A percentile compares a stretch with the other conserved stretches of the same genome.
Conservation (phyloP, 2,888 invertebrate genomes). For the Sepiola atlantica region DNA sequence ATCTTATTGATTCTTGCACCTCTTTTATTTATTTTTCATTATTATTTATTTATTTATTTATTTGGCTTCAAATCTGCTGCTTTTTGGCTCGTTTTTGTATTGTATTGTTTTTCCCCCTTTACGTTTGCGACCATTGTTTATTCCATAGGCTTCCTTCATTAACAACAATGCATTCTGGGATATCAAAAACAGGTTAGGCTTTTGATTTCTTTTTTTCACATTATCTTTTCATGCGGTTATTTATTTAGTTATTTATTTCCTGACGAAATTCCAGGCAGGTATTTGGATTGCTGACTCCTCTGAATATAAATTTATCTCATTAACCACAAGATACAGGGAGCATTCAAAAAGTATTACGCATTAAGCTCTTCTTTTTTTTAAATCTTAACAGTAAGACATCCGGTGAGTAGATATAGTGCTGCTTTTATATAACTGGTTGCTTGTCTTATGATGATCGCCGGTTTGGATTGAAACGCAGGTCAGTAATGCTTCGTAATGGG, state of each 20-base stretch:
- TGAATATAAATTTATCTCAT: not conserved
- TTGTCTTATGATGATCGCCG: no score
- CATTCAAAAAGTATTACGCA: no score
- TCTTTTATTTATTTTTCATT: no score
- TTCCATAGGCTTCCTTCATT: not conserved
- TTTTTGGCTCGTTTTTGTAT: not conserved
- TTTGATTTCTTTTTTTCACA: not conserved
- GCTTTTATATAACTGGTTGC: no score
- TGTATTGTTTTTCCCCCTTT: no score
- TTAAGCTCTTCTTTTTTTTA: no score
- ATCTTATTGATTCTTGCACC: not conserved
- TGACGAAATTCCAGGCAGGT: not conserved
- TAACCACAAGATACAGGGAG: not conserved
- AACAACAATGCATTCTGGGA: not conserved
- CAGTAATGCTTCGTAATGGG: no score
- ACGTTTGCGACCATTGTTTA: no score
- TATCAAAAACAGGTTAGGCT: not conserved
- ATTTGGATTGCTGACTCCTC: not conserved
- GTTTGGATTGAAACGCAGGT: no score
- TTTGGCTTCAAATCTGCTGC: not conserved
- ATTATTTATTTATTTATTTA: not conserved
- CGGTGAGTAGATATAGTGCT: no score
- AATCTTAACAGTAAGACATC: no score
- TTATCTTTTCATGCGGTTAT: not conserved
- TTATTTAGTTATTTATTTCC: not conserved